phyloP scores from a whole-genome alignment of 1,140 invertebrate species.

The Metaphire vulgaris region DNA sequence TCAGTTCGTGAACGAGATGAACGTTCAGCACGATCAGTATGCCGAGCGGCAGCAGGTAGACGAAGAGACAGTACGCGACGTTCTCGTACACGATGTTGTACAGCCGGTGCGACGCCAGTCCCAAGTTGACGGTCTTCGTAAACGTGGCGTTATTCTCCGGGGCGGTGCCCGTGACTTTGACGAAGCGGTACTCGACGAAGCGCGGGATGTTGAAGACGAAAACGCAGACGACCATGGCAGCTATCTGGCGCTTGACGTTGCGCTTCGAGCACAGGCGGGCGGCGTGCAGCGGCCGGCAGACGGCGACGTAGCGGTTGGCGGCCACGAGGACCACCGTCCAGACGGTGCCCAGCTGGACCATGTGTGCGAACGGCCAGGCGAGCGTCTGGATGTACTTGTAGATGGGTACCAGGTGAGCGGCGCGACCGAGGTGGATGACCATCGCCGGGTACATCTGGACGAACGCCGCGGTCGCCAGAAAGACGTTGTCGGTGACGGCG shows the following conservation, averaged over 20 bases:
- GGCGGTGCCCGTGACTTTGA: too few relatives aligned
- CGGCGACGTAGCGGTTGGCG: conserved; percentile 27
- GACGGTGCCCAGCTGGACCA: conserved; percentile 25
- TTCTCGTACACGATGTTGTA: conserved; percentile 32
- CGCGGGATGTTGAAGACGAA: conserved; percentile 28
- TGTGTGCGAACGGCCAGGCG: conserved; percentile 23
- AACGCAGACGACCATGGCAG: conserved; percentile 1
- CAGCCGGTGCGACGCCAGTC: conserved; percentile 18
- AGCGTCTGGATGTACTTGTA: conserved; percentile 5
- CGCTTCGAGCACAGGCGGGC: conserved; percentile 16
- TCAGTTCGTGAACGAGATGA: conserved; percentile 21
- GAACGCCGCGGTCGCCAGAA: conserved; percentile 19
- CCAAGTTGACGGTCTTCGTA: too few relatives aligned
- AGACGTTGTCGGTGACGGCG: conserved; percentile 27
- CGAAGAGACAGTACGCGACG: conserved; percentile 27
- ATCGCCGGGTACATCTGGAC: conserved; percentile 24
- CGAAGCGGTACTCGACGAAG: conserved; percentile 27
- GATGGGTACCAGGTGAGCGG: background rate
- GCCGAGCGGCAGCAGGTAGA: conserved; percentile 24
- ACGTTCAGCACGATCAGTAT: conserved; percentile 28
- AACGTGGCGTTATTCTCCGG: too few relatives aligned
- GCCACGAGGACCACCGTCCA: conserved; percentile 29
- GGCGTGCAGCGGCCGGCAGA: conserved; percentile 25
- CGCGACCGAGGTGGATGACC: conserved; percentile 21
- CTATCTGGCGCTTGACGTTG: conserved; percentile 19